Conservation (phyloP, 2,888 invertebrate species). For the Calliopum simillimum region DNA sequence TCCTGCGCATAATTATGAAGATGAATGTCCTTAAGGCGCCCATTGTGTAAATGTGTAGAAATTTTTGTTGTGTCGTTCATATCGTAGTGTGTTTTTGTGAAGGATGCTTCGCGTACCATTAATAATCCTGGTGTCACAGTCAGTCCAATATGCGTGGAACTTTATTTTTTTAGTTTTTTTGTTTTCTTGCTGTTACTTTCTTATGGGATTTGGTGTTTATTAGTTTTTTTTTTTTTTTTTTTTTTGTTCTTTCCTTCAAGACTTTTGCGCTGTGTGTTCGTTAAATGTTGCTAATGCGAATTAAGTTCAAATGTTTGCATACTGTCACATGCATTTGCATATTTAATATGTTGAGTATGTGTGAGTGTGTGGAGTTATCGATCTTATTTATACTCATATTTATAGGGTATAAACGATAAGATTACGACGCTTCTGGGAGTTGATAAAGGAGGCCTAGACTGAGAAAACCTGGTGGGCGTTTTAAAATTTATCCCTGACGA, state of each 20-base stretch:
- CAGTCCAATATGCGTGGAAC: background rate
- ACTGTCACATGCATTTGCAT: background rate
- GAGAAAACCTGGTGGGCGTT: too few species aligned
- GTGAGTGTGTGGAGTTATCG: too few species aligned
- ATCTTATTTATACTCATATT: too few species aligned
- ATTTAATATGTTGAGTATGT: too few species aligned
- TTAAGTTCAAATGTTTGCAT: slow-evolving; percentile 14
- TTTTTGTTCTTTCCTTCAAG: background rate
- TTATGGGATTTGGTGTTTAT: background rate
- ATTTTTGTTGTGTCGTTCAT: slow-evolving; percentile 1
- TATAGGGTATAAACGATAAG: too few species aligned
- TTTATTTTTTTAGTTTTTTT: background rate
- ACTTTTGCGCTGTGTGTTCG: too few species aligned
- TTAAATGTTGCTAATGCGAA: slow-evolving; percentile 15
- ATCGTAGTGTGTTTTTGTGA: background rate
- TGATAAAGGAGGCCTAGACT: too few species aligned
- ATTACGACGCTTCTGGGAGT: too few species aligned
- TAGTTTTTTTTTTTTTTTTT: background rate
- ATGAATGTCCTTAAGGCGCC: slow-evolving; percentile 24
- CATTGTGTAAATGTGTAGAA: background rate
- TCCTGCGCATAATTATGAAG: slow-evolving; percentile 26
- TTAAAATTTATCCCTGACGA: too few species aligned
- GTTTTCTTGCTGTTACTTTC: slow-evolving; percentile 10
- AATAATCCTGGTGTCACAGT: slow-evolving; percentile 29
- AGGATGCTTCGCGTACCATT: slow-evolving; percentile 19